Base-by-base conservation (phyloP, 2,888 invertebrate genomes). In the Cryptocephalus moraei region DNA sequence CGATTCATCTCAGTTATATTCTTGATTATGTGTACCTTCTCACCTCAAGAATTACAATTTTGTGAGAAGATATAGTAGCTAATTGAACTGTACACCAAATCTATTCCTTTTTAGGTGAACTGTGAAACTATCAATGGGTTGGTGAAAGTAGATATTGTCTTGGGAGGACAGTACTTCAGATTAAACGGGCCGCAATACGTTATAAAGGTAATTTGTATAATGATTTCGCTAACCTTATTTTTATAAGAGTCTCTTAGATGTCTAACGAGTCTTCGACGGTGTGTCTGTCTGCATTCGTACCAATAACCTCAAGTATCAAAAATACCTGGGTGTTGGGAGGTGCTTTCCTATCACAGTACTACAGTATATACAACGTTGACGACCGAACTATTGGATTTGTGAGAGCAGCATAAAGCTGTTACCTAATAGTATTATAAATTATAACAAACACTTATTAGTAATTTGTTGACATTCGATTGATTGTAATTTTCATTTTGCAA, bases 51-150 rank as follows among this genome's bases (percentile, higher is more conserved):
- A 22, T 22, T 4, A 22, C 6, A 6, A 22, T 22, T 6, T 4
- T 22, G 22, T 22, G 22, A 6, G 6, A 22, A 22, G 22, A 22
- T 4, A 22, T 22, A 22, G 22, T 22, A 22, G 6, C 6, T 22
- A 43, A 47, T 10, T n/a, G 33, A 40, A 39, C 44, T 48, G 39
- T 42, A 34, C 33, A 8, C 12, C 49, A n/a, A n/a, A n/a, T n/a
- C n/a, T n/a, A n/a, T n/a, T n/a, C n/a, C n/a, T n/a, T 62, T 65
- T 45, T 53, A 78, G 72, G 75, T 86, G 36, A 72, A 78, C 59
- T 86, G 86, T 62, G 70, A 71, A 46, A 70, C 70, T 31, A 74
- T 82, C 32, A 73, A 76, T 34, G 72, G 72, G 47, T 65, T 86
- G 43, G 84, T 85, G 1, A 64, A 66, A 48, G 72, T 86, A 39